Conservation (phyloP, 2,797 vertebrate species). For the Acropternis orthonyx region DNA sequence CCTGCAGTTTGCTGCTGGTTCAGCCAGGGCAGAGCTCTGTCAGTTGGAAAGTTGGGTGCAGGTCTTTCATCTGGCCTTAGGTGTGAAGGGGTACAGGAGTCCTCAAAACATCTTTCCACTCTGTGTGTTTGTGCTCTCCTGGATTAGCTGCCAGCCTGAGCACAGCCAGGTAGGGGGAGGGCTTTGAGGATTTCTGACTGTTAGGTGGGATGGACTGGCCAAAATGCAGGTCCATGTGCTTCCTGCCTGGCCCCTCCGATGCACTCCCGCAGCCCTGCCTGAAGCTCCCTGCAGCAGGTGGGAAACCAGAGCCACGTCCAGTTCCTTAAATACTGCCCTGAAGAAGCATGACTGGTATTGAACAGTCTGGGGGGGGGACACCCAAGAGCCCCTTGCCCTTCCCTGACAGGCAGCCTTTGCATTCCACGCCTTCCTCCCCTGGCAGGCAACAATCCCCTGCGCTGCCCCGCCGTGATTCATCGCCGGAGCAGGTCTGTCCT, state of each 20-base stretch:
- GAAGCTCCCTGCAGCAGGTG: background rate
- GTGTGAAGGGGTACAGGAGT: background rate
- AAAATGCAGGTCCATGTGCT: background rate
- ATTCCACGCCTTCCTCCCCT: background rate
- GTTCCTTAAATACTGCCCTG: background rate
- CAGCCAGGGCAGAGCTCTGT: background rate
- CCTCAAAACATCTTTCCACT: background rate
- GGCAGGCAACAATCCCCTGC: constrained; percentile 4
- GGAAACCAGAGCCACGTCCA: background rate
- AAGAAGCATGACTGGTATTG: background rate
- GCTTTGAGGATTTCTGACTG: background rate
- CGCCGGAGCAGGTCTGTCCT: constrained; percentile 60
- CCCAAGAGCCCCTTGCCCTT: background rate
- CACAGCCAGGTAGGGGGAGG: background rate
- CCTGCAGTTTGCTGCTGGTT: background rate
- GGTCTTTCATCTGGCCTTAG: background rate
- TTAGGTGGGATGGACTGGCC: background rate
- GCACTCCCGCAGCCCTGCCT: background rate
- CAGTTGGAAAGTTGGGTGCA: background rate
- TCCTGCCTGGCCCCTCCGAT: background rate
- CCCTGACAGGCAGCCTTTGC: background rate
- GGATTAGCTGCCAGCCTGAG: background rate
- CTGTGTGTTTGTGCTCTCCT: background rate
- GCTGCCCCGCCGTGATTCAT: constrained; percentile 59
- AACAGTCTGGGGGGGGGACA: background rate